Percentiles rank a stretch among this genome's conserved stretches.
Conservation (phyloP, 2,888 invertebrate species). For the Patella ulyssiponensis region DNA sequence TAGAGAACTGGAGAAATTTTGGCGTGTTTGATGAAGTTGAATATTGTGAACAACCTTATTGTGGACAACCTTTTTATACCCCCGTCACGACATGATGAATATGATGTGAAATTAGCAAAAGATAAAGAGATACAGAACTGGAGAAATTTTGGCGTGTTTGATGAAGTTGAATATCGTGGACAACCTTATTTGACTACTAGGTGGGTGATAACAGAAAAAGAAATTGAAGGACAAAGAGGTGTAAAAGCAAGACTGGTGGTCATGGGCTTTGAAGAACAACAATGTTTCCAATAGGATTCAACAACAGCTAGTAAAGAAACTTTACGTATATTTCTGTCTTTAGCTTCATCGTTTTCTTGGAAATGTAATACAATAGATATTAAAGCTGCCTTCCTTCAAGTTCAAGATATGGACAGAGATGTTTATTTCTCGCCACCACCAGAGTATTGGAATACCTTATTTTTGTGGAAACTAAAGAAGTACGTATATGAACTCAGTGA, state of each 20-base stretch:
- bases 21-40: conserved; percentile 23
- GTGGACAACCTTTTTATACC: too few species aligned
- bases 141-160: conserved; percentile 27
- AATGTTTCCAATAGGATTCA: neutral
- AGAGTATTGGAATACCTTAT: neutral
- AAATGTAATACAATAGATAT: neutral
- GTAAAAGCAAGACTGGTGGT: conserved; percentile 30
- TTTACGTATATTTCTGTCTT: neutral
- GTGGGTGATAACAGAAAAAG: conserved; percentile 33
- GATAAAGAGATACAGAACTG: conserved; percentile 31
- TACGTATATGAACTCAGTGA: neutral
- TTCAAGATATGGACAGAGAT: neutral
- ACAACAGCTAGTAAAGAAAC: neutral
- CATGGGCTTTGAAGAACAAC: neutral
- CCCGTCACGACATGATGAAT: too few species aligned
- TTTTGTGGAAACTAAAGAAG: neutral
- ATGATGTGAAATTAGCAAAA: conserved; percentile 18
- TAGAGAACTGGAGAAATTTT: conserved; percentile 30
- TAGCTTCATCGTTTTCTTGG: neutral
- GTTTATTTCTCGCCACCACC: neutral
- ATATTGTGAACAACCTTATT: conserved; percentile 8
- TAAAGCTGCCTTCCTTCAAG: neutral
- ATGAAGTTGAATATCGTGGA: conserved; percentile 10
- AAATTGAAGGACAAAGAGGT: conserved; percentile 1
- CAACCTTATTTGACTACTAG: conserved; percentile 26